These are phyloP conservation scores for Ascaphus truei DNA, from an alignment of 2,113 vertebrate species.

Conservation along the genomic window DNA sequence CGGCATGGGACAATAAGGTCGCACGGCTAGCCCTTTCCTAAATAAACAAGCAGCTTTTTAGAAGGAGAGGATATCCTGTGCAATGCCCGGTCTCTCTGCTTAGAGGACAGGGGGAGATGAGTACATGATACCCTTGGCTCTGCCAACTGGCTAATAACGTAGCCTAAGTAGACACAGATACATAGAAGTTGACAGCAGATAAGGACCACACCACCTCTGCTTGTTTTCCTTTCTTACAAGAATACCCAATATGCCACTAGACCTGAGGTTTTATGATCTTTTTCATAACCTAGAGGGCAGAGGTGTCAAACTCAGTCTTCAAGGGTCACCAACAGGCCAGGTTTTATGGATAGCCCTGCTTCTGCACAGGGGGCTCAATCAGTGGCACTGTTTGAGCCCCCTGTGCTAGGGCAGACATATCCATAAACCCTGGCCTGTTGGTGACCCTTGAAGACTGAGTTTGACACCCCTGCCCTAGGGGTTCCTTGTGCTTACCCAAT, in stretches of 20 bases:
- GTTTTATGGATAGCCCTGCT: no score
- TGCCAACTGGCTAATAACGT: background rate
- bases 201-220: background rate
- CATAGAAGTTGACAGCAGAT: constrained; percentile 3
- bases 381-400: no score
- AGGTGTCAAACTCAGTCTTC: no score
- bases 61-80: constrained; percentile 30
- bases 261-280: constrained; percentile 13
- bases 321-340: no score
- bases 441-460: no score
- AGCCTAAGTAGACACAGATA: background rate
- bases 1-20: constrained; percentile 19
- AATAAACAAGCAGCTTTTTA: constrained; percentile 28
- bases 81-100: background rate
- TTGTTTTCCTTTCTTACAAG: constrained; percentile 3
- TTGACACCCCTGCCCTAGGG: no score
- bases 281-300: constrained; percentile 1
- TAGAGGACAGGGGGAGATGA: background rate
- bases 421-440: no score
- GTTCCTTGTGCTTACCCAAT: no score
- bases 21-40: constrained; percentile 14
- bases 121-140: background rate
- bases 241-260: background rate
- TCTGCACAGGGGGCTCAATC: no score
- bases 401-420: no score